Percentiles rank a stretch among this genome's conserved stretches.
These are phyloP conservation scores for Bos indicus DNA, from an alignment of 2,113 vertebrate genomes.

Conservation along the genomic window DNA sequence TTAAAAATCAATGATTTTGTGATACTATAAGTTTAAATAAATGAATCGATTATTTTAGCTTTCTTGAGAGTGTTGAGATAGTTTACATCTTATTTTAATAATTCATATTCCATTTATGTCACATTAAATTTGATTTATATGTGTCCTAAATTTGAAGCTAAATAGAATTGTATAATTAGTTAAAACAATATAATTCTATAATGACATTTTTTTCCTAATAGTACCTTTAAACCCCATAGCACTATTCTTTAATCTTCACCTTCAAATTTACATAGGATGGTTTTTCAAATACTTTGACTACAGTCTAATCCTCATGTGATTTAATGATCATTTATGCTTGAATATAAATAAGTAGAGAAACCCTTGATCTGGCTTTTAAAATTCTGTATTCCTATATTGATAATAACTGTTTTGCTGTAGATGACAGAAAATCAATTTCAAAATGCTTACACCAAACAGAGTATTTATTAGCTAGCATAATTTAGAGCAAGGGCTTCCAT, in stretches of 20 bases:
- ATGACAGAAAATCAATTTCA: neutral
- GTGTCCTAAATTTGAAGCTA: neutral
- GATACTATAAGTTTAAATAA: neutral
- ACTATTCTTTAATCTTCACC: neutral
- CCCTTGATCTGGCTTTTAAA: neutral
- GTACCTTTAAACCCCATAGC: neutral
- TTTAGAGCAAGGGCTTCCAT: neutral
- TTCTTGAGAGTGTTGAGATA: neutral
- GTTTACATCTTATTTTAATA: neutral
- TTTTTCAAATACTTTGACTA: neutral
- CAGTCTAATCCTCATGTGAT: neutral
- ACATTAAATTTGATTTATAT: slow-evolving; percentile 7
- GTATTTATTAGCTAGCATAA: neutral
- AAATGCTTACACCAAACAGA: neutral
- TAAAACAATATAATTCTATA: neutral
- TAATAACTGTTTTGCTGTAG: neutral
- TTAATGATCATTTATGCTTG: neutral
- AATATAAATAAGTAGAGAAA: neutral
- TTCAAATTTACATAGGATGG: neutral
- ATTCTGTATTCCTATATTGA: neutral
- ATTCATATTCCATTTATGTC: neutral
- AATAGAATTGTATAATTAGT: neutral
- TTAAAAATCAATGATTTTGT: neutral
- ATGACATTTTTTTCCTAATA: neutral
- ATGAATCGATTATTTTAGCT: neutral